A percentile compares a stretch with the other conserved stretches of the same genome.
phyloP scores from a whole-genome alignment of 2,888 invertebrate species.

The Ophraella communa region DNA sequence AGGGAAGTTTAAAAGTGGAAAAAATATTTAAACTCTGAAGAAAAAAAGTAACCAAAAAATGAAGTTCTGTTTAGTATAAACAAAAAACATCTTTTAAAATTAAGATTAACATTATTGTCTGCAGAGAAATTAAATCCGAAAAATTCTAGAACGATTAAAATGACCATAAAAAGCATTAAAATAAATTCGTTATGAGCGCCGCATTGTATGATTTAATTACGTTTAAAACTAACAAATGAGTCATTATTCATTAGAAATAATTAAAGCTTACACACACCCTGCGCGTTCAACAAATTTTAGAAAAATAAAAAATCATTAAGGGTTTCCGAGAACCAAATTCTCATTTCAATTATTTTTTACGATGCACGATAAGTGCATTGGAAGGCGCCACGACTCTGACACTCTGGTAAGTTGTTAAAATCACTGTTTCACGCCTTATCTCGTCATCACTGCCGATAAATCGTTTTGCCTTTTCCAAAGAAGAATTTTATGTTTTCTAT shows the following conservation, averaged over 20 bases:
- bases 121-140: too few species aligned
- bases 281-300: neutral
- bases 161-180: too few species aligned
- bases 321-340: slow-evolving; percentile 21
- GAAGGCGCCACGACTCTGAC: slow-evolving; percentile 49
- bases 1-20: too few species aligned
- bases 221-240: neutral
- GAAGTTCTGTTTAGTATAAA: too few species aligned
- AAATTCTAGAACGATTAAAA: too few species aligned
- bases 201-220: neutral
- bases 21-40: too few species aligned
- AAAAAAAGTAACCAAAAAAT: too few species aligned
- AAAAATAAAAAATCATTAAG: slow-evolving; percentile 1
- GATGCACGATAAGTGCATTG: slow-evolving; percentile 47
- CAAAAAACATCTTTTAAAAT: too few species aligned
- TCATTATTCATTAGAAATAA: neutral
- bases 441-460: slow-evolving; percentile 48
- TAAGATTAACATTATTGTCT: too few species aligned
- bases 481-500: slow-evolving; percentile 28
- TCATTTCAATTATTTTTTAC: slow-evolving; percentile 42
- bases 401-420: slow-evolving; percentile 50
- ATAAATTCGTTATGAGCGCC: neutral
- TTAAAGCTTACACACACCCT: neutral
- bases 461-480: slow-evolving; percentile 40
- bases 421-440: slow-evolving; percentile 50